Percentiles rank a stretch among this genome's conserved stretches.
Conservation (phyloP, 2,888 invertebrate species). For the Cosmia trapezina region DNA sequence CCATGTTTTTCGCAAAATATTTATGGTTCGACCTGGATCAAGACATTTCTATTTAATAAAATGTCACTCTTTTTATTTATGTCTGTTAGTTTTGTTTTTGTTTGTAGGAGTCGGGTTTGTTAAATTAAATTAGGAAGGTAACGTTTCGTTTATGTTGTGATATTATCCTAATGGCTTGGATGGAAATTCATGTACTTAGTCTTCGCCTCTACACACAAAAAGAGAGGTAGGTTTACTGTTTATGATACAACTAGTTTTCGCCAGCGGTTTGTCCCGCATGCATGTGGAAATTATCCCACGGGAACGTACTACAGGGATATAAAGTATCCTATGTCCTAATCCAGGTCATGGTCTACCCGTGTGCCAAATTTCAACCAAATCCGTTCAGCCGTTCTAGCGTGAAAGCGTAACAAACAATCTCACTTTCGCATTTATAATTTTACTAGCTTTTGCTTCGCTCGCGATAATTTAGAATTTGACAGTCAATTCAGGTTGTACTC, state of each 20-base stretch:
- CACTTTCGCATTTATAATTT: no score
- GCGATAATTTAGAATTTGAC: no score
- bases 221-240: background rate
- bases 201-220: background rate
- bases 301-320: no score
- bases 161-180: conserved; percentile 11
- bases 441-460: no score
- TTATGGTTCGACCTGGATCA: conserved; percentile 40
- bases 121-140: conserved; percentile 19
- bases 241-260: background rate
- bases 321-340: no score
- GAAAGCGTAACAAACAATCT: no score
- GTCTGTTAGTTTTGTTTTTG: conserved; percentile 17
- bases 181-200: background rate
- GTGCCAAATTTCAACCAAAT: no score
- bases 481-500: no score
- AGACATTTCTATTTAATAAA: conserved; percentile 34
- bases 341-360: no score
- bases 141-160: conserved; percentile 5
- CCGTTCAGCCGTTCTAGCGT: no score
- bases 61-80: conserved; percentile 41
- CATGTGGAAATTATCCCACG: no score
- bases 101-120: conserved; percentile 1
- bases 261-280: no score
- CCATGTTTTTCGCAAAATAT: conserved; percentile 41